Base-by-base conservation (phyloP, 2,113 vertebrate genomes). In the Physeter macrocephalus region DNA sequence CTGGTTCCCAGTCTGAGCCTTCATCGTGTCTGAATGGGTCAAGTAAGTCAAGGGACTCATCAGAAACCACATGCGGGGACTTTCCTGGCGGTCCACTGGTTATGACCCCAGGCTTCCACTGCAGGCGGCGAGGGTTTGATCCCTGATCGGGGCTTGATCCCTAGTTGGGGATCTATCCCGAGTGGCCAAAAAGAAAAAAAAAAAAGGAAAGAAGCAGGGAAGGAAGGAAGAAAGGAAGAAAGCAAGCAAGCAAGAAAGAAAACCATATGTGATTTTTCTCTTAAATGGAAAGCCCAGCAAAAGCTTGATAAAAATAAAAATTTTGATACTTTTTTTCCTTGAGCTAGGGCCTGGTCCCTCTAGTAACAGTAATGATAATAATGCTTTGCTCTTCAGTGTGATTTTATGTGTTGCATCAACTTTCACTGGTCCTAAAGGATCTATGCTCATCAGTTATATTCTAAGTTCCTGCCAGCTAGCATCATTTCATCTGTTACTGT, bases 401-500 rank as follows among this genome's bases (percentile, higher is more conserved):
- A 86, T 57, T 86, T 90, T 95, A 72, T 93, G 66, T 36, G 21
- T 57, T 94, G 11, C 17, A 57, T n/a, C 41, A 80, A 10, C 72
- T 85, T 77, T 77, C 17, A 61, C 52, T 66, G 75, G 43, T 85
- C 72, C 41, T 83, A 82, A 94, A 77, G 25, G 80, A 77, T 90
- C 62, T 88, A n/a, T 74, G 52, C 36, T 93, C 54, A 39, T 80
- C 31, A 23, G 78, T 90, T 77, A 67, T 61, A 66, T 84, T 59
- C 71, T 46, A 83, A 78, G 41, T 39, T 66, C 41, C 67, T 96
- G 12, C 13, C 75, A 90, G 54, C 39, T 66, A 87, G 46, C 57
- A 87, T 96, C 31, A 83, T 78, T 83, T 86, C 69, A 86, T n/a
- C 88, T 62, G 21, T 94, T 89, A 78, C 14, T 93, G 27, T 64